These are phyloP conservation scores for Terrapene triunguis DNA, from an alignment of 2,113 vertebrate species.

Conservation along the genomic window DNA sequence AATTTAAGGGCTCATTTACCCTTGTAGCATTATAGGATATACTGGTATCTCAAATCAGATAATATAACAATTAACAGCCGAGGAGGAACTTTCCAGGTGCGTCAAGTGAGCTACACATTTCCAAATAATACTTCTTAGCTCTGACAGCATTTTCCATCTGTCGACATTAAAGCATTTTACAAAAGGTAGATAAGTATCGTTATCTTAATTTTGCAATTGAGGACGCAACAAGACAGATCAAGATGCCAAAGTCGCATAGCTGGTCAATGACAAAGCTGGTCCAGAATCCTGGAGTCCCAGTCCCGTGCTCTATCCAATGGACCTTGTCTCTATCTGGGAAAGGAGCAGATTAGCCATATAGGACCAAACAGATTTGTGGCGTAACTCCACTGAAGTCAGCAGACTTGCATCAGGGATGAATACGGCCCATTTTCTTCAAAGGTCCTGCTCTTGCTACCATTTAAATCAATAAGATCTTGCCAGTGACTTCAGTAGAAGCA, in stretches of 20 bases:
- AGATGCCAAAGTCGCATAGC: background rate
- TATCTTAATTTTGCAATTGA: background rate
- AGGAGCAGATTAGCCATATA: background rate
- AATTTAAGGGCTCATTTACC: background rate
- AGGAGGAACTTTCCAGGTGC: background rate
- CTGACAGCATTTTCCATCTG: background rate
- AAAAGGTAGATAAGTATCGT: background rate
- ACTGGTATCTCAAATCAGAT: background rate
- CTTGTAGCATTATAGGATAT: background rate
- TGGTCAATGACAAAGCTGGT: background rate
- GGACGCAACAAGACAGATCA: background rate
- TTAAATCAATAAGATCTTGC: background rate
- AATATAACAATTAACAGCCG: background rate
- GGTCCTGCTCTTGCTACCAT: background rate
- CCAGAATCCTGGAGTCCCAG: background rate
- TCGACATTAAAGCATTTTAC: background rate
- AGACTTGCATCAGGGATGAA: background rate
- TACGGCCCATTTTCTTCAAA: accelerated
- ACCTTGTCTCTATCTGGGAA: background rate
- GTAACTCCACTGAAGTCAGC: background rate
- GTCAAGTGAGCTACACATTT: background rate
- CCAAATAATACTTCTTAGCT: background rate
- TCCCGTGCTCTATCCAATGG: background rate
- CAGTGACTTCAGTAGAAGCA: background rate
- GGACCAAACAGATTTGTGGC: background rate